A percentile compares a stretch with the other conserved stretches of the same genome.
phyloP scores from a whole-genome alignment of 2,888 invertebrate genomes.

The Tetranychus piercei region DNA sequence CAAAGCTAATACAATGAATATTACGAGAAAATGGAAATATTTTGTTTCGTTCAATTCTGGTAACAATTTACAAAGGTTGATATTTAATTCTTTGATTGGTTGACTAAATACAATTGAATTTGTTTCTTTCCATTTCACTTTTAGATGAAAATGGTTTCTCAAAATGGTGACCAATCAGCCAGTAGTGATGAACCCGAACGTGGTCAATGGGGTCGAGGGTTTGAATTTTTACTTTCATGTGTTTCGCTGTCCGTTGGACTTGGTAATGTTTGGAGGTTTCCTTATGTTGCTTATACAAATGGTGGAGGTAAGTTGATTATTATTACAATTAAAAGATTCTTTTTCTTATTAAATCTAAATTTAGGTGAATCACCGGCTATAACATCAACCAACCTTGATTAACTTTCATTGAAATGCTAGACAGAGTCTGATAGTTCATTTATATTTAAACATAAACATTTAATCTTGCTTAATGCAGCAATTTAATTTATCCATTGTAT shows the following conservation, averaged over 20 bases:
- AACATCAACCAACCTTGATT: no score
- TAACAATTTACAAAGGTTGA: no score
- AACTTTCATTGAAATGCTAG: no score
- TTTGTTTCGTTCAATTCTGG: no score
- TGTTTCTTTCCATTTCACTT: neutral
- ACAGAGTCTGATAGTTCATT: no score
- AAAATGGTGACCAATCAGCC: neutral
- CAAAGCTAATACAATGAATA: no score
- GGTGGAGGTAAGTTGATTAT: slow-evolving; percentile 25
- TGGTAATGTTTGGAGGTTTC: slow-evolving; percentile 25
- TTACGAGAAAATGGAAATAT: no score
- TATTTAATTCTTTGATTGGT: neutral
- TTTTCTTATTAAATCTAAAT: no score
- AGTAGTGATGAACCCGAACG: slow-evolving; percentile 14
- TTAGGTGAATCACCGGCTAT: no score
- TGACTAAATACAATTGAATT: neutral
- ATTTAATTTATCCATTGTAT: no score
- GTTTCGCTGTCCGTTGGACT: slow-evolving; percentile 27
- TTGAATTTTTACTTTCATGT: slow-evolving; percentile 26
- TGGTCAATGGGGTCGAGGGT: slow-evolving; percentile 25
- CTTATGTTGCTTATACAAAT: slow-evolving; percentile 24
- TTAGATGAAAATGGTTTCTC: slow-evolving; percentile 8
- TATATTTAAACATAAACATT: no score
- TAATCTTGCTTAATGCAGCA: no score
- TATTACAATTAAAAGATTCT: neutral